Percentiles rank a stretch among this genome's conserved stretches.
Evolutionary conservation across 2,888 invertebrate genomes (phyloP).

Genomic region (Cerceris rybyensis): DNA sequence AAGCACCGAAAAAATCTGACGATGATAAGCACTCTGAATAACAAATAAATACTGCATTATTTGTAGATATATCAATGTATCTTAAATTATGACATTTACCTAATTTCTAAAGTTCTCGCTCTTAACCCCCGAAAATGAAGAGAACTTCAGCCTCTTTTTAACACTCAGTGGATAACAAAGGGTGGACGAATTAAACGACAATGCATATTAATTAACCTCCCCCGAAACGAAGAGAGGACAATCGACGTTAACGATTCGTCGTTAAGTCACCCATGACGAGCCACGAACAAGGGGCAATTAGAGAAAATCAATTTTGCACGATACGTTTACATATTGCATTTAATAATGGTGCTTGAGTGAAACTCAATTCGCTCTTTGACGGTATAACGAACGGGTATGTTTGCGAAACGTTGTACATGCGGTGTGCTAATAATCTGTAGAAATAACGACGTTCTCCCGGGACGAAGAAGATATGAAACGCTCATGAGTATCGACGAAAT

Average conservation of each 20-base stretch:
- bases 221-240: conserved; percentile 29
- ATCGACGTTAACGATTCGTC: conserved; percentile 52
- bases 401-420: background rate
- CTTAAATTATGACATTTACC: too few species aligned
- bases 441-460: too few species aligned
- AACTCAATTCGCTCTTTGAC: conserved; percentile 48
- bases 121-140: too few species aligned
- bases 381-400: conserved; percentile 25
- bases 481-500: too few species aligned
- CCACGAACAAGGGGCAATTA: conserved; percentile 58
- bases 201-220: conserved; percentile 57
- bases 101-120: too few species aligned
- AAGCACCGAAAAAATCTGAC: too few species aligned
- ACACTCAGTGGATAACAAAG: conserved; percentile 16
- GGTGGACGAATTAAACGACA: conserved; percentile 49
- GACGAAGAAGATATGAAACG: too few species aligned
- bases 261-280: conserved; percentile 46
- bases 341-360: conserved; percentile 47
- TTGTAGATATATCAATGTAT: too few species aligned
- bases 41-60: too few species aligned
- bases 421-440: too few species aligned
- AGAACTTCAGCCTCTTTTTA: conserved; percentile 1
- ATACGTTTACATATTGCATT: conserved; percentile 58
- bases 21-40: too few species aligned
- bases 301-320: conserved; percentile 60